Evolutionary conservation across 2,888 invertebrate species (phyloP), one percentile per base, ranked within the genome.

Genomic region (Baronia brevicornis): DNA sequence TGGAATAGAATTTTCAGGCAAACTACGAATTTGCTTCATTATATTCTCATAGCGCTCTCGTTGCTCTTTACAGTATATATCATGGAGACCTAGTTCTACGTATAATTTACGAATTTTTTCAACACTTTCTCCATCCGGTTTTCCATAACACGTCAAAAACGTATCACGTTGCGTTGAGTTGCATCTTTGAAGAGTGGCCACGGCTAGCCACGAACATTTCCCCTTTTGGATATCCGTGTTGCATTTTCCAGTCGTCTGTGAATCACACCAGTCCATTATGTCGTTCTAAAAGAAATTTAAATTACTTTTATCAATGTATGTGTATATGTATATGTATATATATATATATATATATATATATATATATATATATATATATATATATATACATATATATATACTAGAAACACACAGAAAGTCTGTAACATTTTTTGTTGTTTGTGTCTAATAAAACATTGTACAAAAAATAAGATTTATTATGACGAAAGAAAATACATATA

Each of bases 251-350:
- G 30, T 35, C 10, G 24, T 8, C 3, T 7, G 11, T 26, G 29
- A 29, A 13, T 35, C 35, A 22, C 29, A 30, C 29, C 35, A 30
- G 18, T 35, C 35, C 30, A 35, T 26, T 15, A 35, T 35, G 5
- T 35, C 35, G 10, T 35, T 30, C 35, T 35, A 7, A 21, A 35
- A 29, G n/a, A 6, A 19, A n/a, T n/a, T 19, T 7, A 19, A 3
- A 7, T 19, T 5, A n/a, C 7, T 5, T 6, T 19, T n/a, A 5
- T 19, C n/a, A n/a, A 15, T 3, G 15, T 15, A 15, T 3, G 15
- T 15, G 5, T 3, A 5, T 15, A 15, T 3, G 15, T 15, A 15
- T 15, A 15, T 3, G 5, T 15, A 15, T 3, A 15, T 15, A 15
- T 3, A 15, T 15, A 15, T 3, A 15, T 15, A 15, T 3, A 15